These are phyloP conservation scores for Gobio gobio DNA, from an alignment of 2,113 vertebrate genomes.

Conservation along the genomic window DNA sequence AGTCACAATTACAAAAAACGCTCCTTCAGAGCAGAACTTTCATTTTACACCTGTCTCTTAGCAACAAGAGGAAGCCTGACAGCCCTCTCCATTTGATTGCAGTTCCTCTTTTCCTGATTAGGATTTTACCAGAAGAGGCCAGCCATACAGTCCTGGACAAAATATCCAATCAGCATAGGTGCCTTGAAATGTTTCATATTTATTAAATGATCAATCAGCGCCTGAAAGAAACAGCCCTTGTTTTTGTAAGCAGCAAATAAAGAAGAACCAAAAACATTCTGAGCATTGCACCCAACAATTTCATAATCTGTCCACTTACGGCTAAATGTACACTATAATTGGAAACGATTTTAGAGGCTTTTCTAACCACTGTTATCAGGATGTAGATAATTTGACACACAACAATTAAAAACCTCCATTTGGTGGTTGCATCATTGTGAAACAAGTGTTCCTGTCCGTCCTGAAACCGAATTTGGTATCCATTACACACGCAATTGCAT, in stretches of 20 bases:
- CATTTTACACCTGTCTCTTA: constrained; percentile 62
- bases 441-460: constrained; percentile 30
- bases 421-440: constrained; percentile 29
- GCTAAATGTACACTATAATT: constrained; percentile 48
- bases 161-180: constrained; percentile 40
- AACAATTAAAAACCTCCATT: constrained; percentile 35
- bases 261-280: neutral
- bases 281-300: constrained; percentile 34
- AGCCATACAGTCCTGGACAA: constrained; percentile 28
- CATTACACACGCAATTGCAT: constrained; percentile 34
- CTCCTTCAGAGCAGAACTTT: constrained; percentile 37
- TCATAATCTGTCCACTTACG: constrained; percentile 52
- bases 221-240: neutral
- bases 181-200: neutral
- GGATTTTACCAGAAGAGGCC: constrained; percentile 50
- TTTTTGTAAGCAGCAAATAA: constrained; percentile 1
- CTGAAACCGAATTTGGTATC: constrained; percentile 38
- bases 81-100: constrained; percentile 62
- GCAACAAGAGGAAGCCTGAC: constrained; percentile 58
- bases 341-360: constrained; percentile 23
- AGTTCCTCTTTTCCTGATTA: constrained; percentile 57
- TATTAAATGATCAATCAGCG: constrained; percentile 25
- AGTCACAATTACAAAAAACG: constrained; percentile 36
- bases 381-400: constrained; percentile 39
- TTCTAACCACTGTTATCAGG: constrained; percentile 42